A percentile compares a stretch with the other conserved stretches of the same genome.
phyloP scores from a whole-genome alignment of 2,797 vertebrate species.

The Coluber constrictor region DNA sequence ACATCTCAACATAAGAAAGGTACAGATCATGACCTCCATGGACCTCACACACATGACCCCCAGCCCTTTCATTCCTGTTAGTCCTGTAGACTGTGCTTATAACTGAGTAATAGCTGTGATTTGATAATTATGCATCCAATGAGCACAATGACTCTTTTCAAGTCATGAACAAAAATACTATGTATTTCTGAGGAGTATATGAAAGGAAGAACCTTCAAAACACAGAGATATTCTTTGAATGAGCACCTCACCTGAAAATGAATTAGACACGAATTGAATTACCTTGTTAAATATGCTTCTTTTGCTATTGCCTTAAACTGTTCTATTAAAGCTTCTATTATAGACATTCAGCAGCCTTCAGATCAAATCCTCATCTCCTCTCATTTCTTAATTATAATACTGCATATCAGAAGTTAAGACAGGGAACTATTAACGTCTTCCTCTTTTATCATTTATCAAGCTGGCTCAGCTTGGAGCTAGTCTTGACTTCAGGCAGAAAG shows the following conservation, averaged over 20 bases:
- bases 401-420: neutral
- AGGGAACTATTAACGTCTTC: neutral
- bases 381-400: constrained; percentile 24
- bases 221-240: neutral
- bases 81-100: neutral
- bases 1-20: neutral
- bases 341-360: neutral
- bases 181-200: neutral
- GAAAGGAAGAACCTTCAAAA: neutral
- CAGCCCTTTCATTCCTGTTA: neutral
- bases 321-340: neutral
- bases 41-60: neutral
- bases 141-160: neutral
- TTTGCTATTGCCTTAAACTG: neutral
- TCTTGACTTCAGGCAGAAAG: constrained; percentile 13
- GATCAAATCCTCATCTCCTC: neutral
- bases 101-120: neutral
- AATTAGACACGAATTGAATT: neutral
- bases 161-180: neutral
- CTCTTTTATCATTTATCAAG: constrained; percentile 14
- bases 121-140: neutral
- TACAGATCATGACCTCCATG: neutral
- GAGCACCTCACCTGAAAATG: neutral
- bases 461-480: constrained; percentile 21
- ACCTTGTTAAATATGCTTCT: neutral